Evolutionary conservation across 2,113 vertebrate genomes (phyloP), one percentile per base, ranked within the genome.

Genomic region (Turnix velox): DNA sequence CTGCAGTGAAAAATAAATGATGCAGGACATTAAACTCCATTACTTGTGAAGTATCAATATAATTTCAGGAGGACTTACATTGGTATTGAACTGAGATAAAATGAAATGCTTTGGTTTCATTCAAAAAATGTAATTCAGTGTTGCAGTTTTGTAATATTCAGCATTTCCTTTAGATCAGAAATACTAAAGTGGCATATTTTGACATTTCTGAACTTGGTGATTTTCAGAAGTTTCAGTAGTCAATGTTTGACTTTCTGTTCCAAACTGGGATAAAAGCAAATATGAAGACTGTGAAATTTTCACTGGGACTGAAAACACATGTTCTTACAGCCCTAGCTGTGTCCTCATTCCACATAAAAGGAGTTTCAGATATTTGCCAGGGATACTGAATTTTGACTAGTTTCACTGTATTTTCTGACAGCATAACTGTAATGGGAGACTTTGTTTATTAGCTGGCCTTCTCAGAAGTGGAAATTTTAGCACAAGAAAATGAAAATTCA

Each of bases 171-270:
- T 84, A 94, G 92, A 96, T 93, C 88, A 94, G 86, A 94, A 94
- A 66, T 72, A 90, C 28, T 57, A 3, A 92, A 93, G n/a, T 72
- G 61, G 33, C 83, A 84, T 96, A 81, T 95, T 96, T 94, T 94
- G 95, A 95, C 94, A 91, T 87, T 78, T 84, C 66, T 88, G 86
- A 94, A 95, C 87, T 96, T 95, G 39, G 18, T 79, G 85, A 94
- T 94, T 94, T 95, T 93, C 72, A 83, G 77, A 86, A 87, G 66
- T 96, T 95, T 96, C 81, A 93, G 92, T 87, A 94, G 94, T 91
- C 74, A 75, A 0, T 84, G 66, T 93, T 93, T 94, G 76, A 84
- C 45, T 90, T 93, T 82, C 81, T 93, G 52, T 78, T 96, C 91
- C 54, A 89, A 73, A 75, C 62, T 82, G 88, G 69, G 91, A 96